Conservation (phyloP, 2,888 invertebrate species). For the Deilephila elpenor region DNA sequence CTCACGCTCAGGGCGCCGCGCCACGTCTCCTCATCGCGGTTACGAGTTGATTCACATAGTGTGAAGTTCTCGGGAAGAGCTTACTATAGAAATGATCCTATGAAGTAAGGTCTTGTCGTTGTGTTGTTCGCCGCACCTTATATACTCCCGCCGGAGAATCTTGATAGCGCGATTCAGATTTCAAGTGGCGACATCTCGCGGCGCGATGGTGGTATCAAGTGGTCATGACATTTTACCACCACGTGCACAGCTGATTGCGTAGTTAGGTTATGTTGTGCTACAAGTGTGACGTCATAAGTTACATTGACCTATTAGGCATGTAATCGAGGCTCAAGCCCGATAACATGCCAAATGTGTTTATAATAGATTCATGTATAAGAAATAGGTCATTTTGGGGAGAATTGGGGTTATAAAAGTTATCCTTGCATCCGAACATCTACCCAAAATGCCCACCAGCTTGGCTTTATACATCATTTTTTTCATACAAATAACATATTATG, state of each 20-base stretch:
- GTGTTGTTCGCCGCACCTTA: neutral
- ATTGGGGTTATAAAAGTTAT: no score
- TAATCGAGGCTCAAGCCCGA: no score
- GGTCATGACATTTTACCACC: neutral
- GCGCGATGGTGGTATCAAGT: neutral
- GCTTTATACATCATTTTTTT: no score
- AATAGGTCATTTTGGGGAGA: no score
- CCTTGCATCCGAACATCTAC: no score
- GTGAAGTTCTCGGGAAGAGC: conserved; percentile 48
- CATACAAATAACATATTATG: neutral
- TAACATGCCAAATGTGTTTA: no score
- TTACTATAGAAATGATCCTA: conserved; percentile 54
- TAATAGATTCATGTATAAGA: no score
- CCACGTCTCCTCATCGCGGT: conserved; percentile 45
- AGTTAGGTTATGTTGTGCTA: conserved; percentile 19
- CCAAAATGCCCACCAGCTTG: no score
- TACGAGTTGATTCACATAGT: conserved; percentile 40
- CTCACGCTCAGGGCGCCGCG: conserved; percentile 47
- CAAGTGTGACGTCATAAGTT: neutral
- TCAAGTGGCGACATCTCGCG: conserved; percentile 27
- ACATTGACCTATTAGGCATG: no score
- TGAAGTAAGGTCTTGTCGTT: conserved; percentile 47
- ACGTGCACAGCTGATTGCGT: conserved; percentile 6
- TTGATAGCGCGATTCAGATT: conserved; percentile 34
- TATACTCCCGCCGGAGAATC: conserved; percentile 28